A percentile compares a stretch with the other conserved stretches of the same genome.
phyloP scores from a whole-genome alignment of 1,140 invertebrate species.

The Aphaenogaster rudis region DNA sequence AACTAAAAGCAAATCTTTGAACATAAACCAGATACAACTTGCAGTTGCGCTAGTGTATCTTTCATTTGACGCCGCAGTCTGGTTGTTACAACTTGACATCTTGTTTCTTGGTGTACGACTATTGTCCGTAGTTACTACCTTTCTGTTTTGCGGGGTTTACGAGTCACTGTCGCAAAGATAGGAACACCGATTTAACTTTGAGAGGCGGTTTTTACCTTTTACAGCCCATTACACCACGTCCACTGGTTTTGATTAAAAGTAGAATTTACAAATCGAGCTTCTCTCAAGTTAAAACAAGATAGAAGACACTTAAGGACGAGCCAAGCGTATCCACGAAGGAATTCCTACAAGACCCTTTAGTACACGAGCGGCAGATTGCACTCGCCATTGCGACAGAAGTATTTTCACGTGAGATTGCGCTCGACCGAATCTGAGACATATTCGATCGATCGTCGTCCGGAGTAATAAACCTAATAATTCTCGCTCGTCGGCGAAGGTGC shows the following conservation, averaged over 20 bases:
- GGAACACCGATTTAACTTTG: conserved; percentile 29
- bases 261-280: conserved; percentile 30
- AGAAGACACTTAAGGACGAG: background rate
- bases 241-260: conserved; percentile 29
- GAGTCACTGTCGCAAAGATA: conserved; percentile 31
- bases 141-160: conserved; percentile 31
- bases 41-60: background rate
- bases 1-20: conserved; percentile 2
- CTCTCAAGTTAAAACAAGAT: conserved; percentile 10
- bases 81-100: conserved; percentile 46
- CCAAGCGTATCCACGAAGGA: background rate
- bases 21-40: background rate
- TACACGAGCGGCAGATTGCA: background rate
- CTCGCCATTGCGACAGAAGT: background rate
- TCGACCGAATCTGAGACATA: background rate
- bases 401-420: background rate
- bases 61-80: conserved; percentile 26
- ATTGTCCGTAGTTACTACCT: conserved; percentile 17
- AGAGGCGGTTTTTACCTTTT: conserved; percentile 45
- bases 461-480: conserved; percentile 37
- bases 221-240: conserved; percentile 14
- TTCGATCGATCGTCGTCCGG: background rate
- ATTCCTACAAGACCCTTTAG: background rate
- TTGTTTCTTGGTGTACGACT: background rate
- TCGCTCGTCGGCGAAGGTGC: background rate